Base-by-base conservation (phyloP, 2,797 vertebrate genomes). In the Neosilurus hyrtlii region DNA sequence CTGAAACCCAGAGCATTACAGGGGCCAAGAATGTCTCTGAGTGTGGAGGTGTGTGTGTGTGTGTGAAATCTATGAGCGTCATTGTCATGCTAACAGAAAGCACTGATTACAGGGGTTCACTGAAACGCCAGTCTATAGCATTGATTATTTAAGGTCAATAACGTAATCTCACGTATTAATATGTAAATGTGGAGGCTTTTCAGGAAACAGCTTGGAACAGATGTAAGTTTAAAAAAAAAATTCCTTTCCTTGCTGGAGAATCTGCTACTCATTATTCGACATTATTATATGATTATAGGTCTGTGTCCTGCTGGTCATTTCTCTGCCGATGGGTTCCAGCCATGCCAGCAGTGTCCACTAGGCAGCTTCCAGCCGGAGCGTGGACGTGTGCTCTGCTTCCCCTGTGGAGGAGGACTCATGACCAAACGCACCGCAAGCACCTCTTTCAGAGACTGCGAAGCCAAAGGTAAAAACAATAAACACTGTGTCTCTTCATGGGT, bases 401-500 rank as follows among this genome's bases (percentile, higher is more conserved):
- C 93, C 56, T 99, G 97, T 8, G 97, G 97, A 0, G 97, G 97
- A 78, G 97, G 96, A 1, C 94, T 99, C 26, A 94, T 96, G 91
- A 99, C 97, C 86, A 98, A 96, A 87, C 94, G 95, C 0, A 94
- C 94, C 81, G 95, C 93, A 9, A 92, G 95, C 0, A 88, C 95
- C 70, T 95, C 96, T 78, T 99, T 99, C 90, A 96, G 96, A 89
- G 97, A 99, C 92, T 99, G 97, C 10, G 97, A 98, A 91, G 95
- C 97, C 86, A 98, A 96, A 96, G 97, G 97, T 99, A 86, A 92
- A 81, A 81, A 51, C 30, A 54, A 3, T 12, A 7, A 26, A 12
- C 56, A 30, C 43, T 22, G 22, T 5, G 30, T 57, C 20, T 18
- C 37, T 56, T 6, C 10, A 66, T 52, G 7, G 8, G 16, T 24